Conservation (phyloP, 2,888 invertebrate genomes). For the Idaea dimidiata region DNA sequence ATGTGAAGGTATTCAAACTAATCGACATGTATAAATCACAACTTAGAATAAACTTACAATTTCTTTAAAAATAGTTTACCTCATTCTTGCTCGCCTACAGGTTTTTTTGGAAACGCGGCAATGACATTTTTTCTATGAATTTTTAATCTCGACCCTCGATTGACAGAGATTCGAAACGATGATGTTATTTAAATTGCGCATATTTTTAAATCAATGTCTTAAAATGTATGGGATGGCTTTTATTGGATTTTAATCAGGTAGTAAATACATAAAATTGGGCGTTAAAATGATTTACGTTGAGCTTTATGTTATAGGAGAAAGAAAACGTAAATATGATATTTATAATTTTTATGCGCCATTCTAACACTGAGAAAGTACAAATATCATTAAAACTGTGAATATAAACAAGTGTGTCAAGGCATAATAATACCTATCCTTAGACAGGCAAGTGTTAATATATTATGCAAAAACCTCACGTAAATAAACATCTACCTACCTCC, state of each 20-base stretch:
- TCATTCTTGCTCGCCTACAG: conserved; percentile 35
- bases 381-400: not conserved
- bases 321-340: no score
- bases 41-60: conserved; percentile 38
- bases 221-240: not conserved
- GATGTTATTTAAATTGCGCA: not conserved
- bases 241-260: not conserved
- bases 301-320: not conserved
- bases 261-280: not conserved
- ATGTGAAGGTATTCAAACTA: conserved; percentile 60
- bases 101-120: conserved; percentile 17
- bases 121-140: conserved; percentile 13
- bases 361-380: not conserved
- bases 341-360: not conserved
- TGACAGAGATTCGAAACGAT: not conserved
- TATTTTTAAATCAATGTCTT: not conserved
- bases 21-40: conserved; percentile 61
- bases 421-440: not conserved
- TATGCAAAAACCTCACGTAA: not conserved
- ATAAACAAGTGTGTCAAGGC: not conserved
- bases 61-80: conserved; percentile 29
- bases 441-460: not conserved
- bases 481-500: not conserved
- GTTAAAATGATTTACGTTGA: not conserved
- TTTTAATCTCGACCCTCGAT: conserved; percentile 20